Conservation (phyloP, 2,797 vertebrate genomes). For the Trachops cirrhosus region DNA sequence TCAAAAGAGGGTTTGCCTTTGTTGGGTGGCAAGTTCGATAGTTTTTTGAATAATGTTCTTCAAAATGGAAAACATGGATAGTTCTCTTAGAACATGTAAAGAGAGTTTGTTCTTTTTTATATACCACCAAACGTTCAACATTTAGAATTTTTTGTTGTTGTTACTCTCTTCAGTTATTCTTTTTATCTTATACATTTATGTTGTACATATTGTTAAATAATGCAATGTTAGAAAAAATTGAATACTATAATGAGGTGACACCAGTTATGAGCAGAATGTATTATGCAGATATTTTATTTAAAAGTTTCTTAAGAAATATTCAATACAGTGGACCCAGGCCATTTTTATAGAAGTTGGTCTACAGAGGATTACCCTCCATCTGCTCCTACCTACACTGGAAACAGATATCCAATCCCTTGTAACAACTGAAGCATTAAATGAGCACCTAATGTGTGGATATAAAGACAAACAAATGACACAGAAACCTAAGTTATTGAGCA, state of each 20-base stretch:
- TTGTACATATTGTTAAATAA: neutral
- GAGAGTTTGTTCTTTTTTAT: neutral
- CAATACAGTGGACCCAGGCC: neutral
- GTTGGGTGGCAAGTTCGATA: constrained; percentile 20
- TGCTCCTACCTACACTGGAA: neutral
- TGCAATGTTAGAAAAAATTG: neutral
- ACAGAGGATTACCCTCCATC: neutral
- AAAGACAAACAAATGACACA: neutral
- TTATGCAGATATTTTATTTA: neutral
- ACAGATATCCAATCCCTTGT: neutral
- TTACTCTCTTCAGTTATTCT: neutral
- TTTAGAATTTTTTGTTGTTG: neutral
- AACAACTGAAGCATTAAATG: neutral
- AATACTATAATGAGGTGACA: neutral
- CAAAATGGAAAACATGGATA: neutral
- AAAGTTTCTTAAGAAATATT: constrained; percentile 26
- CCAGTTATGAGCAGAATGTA: neutral
- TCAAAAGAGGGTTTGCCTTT: constrained; percentile 17
- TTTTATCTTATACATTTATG: neutral
- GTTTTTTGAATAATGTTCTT: neutral
- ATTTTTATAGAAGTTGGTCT: neutral
- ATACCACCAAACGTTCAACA: neutral
- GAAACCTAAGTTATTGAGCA: neutral
- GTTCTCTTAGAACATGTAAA: neutral
- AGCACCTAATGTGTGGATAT: neutral